A percentile compares a stretch with the other conserved stretches of the same genome.
Evolutionary conservation across 2,797 vertebrate species (phyloP).

Genomic region (Dendrocincla fuliginosa): DNA sequence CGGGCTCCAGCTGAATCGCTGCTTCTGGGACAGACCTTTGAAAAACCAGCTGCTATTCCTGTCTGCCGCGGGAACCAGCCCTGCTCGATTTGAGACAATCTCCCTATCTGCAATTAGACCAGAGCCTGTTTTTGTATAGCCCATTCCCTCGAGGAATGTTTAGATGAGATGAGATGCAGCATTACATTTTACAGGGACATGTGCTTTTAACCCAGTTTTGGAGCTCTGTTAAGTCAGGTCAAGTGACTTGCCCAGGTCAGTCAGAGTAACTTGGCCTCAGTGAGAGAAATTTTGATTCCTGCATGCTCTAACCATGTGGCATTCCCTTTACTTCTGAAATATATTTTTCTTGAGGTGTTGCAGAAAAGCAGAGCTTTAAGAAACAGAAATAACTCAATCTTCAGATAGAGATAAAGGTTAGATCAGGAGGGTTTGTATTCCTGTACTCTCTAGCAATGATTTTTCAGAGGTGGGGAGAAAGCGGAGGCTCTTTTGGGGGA

Average conservation of each 20-base stretch:
- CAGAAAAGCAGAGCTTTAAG: not conserved
- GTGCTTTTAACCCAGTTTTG: slow-evolving; percentile 42
- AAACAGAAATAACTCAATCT: not conserved
- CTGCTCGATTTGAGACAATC: not conserved
- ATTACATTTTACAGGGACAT: slow-evolving; percentile 21
- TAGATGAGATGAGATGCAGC: slow-evolving; percentile 52
- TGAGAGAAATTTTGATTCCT: not conserved
- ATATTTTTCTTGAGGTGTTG: not conserved
- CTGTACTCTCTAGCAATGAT: not conserved
- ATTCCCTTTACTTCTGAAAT: not conserved
- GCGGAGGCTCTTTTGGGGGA: not conserved
- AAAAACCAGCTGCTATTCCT: not conserved
- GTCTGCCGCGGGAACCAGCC: not conserved
- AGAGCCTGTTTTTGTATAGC: slow-evolving; percentile 31
- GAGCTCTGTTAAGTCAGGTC: not conserved
- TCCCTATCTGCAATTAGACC: slow-evolving; percentile 54
- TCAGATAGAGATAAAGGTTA: not conserved
- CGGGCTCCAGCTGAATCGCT: fast-evolving
- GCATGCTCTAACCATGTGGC: fast-evolving
- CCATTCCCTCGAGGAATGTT: slow-evolving; percentile 40
- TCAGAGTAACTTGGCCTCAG: not conserved
- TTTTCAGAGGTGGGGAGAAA: not conserved
- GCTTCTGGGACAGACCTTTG: slow-evolving; percentile 46
- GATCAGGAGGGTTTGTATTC: not conserved
- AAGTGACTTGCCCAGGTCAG: not conserved